Conservation (phyloP, 2,797 vertebrate genomes). For the Numenius phaeopus region DNA sequence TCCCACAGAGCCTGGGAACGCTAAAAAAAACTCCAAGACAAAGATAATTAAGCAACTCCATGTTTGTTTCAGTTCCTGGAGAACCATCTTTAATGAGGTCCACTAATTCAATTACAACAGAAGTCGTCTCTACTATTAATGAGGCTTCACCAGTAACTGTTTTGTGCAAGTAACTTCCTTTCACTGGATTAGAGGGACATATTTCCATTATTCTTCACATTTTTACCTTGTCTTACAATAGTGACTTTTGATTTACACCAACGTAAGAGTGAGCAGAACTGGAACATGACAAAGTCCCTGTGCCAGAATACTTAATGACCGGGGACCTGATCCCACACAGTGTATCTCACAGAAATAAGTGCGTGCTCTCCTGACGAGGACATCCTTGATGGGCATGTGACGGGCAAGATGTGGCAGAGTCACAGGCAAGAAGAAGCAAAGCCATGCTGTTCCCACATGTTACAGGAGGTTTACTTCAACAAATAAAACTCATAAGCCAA, state of each 20-base stretch:
- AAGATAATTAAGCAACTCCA: slow-evolving; percentile 31
- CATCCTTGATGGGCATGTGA: background rate
- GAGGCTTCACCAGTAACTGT: slow-evolving; percentile 34
- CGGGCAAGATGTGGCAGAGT: background rate
- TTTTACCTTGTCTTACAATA: background rate
- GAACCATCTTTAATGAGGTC: slow-evolving; percentile 27
- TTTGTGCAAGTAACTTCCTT: slow-evolving; percentile 21
- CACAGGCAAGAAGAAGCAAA: background rate
- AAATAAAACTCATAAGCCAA: background rate
- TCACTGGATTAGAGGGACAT: background rate
- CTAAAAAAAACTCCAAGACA: slow-evolving; percentile 1
- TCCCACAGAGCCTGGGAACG: background rate
- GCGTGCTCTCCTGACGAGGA: background rate
- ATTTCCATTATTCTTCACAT: background rate
- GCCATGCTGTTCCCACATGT: background rate
- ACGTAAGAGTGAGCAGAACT: background rate
- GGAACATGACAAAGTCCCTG: background rate
- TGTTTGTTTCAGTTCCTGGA: background rate
- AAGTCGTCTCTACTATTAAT: slow-evolving; percentile 31
- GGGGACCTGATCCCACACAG: background rate
- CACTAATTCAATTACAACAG: slow-evolving; percentile 51
- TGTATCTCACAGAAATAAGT: background rate
- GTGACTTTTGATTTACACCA: background rate
- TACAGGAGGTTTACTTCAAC: background rate
- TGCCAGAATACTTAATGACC: background rate